A percentile compares a stretch with the other conserved stretches of the same genome.
phyloP scores from a whole-genome alignment of 2,888 invertebrate species.

The Epinotia brunnichana region DNA sequence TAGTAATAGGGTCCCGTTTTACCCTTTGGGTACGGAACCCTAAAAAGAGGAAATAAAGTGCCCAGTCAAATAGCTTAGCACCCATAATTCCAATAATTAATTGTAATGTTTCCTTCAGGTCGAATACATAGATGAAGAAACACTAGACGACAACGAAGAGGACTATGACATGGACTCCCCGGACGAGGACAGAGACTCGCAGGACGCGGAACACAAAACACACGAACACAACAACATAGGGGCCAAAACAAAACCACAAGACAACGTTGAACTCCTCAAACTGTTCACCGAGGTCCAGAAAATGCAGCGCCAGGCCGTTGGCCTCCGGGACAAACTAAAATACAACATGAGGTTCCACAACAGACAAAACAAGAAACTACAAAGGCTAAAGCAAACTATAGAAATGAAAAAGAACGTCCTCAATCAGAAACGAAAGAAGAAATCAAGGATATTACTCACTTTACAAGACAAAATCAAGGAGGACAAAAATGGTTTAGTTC shows the following conservation, averaged over 20 bases:
- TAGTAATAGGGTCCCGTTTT: too few species aligned
- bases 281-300: slow-evolving; percentile 75
- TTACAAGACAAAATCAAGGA: slow-evolving; percentile 78
- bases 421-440: slow-evolving; percentile 73
- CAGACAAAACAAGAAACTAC: slow-evolving; percentile 66
- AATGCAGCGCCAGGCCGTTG: slow-evolving; percentile 70
- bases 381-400: slow-evolving; percentile 67
- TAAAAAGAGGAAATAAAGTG: not conserved
- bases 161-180: slow-evolving; percentile 63
- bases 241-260: slow-evolving; percentile 46
- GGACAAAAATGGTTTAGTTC: slow-evolving; percentile 71
- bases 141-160: slow-evolving; percentile 65
- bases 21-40: too few species aligned
- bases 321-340: slow-evolving; percentile 70
- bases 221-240: slow-evolving; percentile 13
- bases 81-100: not conserved
- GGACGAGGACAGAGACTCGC: slow-evolving; percentile 45
- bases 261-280: slow-evolving; percentile 66
- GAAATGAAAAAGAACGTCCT: slow-evolving; percentile 71
- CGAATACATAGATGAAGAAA: slow-evolving; percentile 79
- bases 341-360: slow-evolving; percentile 69
- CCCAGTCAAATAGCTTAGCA: not conserved
- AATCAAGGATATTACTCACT: slow-evolving; percentile 72
- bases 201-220: slow-evolving; percentile 44
- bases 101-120: slow-evolving; percentile 59